Percentiles rank a stretch among this genome's conserved stretches.
Conservation (phyloP, 2,888 invertebrate species). For the Odontothrips loti region DNA sequence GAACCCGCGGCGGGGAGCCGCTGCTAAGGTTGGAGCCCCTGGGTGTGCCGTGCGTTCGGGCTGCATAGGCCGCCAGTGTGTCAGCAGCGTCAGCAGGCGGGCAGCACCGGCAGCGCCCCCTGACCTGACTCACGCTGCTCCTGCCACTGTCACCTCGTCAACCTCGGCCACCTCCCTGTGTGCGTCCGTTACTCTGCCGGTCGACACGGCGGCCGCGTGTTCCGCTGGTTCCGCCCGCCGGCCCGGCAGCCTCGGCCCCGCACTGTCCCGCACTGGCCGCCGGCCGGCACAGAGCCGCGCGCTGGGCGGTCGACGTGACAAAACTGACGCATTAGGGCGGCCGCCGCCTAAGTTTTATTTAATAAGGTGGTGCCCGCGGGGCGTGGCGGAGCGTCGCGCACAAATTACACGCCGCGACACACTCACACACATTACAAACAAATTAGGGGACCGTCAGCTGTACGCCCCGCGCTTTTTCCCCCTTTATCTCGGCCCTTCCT, state of each 20-base stretch:
- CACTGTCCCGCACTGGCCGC: neutral
- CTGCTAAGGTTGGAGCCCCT: too few species aligned
- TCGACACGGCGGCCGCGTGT: too few species aligned
- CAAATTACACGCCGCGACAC: neutral
- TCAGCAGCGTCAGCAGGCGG: too few species aligned
- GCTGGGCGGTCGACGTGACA: constrained; percentile 6
- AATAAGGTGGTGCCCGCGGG: neutral
- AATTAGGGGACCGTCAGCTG: neutral
- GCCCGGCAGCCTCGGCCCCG: too few species aligned
- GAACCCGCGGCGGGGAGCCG: too few species aligned
- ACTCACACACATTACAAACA: neutral
- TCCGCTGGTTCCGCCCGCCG: too few species aligned
- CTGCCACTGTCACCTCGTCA: neutral
- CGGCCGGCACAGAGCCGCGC: neutral
- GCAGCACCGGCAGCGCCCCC: neutral
- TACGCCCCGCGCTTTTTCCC: neutral
- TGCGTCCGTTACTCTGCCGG: neutral
- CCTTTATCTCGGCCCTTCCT: too few species aligned
- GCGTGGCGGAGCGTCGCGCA: neutral
- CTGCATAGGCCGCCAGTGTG: too few species aligned
- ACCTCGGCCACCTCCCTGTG: neutral
- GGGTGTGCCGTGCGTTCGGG: too few species aligned
- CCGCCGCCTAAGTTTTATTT: constrained; percentile 2
- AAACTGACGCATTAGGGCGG: constrained; percentile 4
- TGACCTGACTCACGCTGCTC: neutral